Conservation (phyloP, 2,113 vertebrate species). For the Bubalus kerabau region DNA sequence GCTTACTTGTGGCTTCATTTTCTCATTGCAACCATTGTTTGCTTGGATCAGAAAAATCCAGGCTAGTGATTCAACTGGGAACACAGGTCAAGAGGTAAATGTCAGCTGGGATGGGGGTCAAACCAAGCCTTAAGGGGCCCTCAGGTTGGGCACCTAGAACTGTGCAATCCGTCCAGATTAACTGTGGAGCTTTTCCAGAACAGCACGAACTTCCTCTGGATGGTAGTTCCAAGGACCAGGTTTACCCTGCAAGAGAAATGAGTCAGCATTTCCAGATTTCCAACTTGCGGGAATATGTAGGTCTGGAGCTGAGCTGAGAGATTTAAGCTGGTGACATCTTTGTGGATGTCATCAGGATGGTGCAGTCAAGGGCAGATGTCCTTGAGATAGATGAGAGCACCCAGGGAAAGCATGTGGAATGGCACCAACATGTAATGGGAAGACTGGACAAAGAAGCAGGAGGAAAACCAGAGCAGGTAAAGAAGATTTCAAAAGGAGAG, state of each 20-base stretch:
- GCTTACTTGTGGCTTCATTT: not conserved
- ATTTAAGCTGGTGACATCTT: not conserved
- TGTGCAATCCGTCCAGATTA: not conserved
- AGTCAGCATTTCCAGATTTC: not conserved
- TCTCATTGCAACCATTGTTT: not conserved
- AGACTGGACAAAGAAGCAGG: not conserved
- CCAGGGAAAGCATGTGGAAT: not conserved
- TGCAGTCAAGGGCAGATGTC: not conserved
- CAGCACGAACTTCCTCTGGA: constrained; percentile 84
- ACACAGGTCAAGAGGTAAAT: not conserved
- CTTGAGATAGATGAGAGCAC: no score
- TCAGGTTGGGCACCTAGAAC: not conserved
- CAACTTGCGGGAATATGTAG: not conserved
- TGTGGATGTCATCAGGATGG: not conserved
- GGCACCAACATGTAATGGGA: not conserved
- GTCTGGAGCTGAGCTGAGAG: not conserved
- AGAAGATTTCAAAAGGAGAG: not conserved
- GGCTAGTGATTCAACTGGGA: not conserved
- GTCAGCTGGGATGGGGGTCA: not conserved
- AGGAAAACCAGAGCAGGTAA: not conserved
- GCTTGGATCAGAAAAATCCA: not conserved
- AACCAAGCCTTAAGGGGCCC: not conserved
- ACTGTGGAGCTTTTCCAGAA: constrained; percentile 83
- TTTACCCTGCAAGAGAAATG: constrained; percentile 82
- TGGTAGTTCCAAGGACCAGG: constrained; percentile 88